These are phyloP conservation scores for Anagrus nilaparvatae DNA, from an alignment of 1,140 invertebrate species.

Conservation along the genomic window DNA sequence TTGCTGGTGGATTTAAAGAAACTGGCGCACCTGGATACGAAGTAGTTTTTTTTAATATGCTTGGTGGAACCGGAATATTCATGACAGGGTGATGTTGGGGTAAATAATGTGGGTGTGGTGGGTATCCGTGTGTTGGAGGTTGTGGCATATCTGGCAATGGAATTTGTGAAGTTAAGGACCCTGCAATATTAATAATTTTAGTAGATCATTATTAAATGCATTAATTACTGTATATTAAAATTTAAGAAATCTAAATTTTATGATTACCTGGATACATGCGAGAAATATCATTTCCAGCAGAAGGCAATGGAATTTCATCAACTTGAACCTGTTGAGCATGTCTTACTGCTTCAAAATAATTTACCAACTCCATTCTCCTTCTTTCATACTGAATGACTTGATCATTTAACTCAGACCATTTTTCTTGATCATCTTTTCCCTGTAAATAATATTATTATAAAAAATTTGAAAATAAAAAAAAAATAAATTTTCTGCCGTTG, in stretches of 20 bases:
- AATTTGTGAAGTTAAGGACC: constrained; percentile 61
- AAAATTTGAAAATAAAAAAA: neutral
- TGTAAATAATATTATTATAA: constrained; percentile 30
- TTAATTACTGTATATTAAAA: constrained; percentile 4
- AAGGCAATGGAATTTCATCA: constrained; percentile 92
- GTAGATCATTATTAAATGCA: constrained; percentile 2
- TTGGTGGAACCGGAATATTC: constrained; percentile 43
- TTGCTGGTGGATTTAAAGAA: constrained; percentile 31
- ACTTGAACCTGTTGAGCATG: constrained; percentile 91
- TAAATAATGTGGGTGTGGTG: constrained; percentile 38
- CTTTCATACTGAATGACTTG: constrained; percentile 91
- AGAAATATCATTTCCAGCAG: constrained; percentile 36
- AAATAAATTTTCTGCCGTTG: neutral
- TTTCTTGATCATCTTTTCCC: constrained; percentile 94
- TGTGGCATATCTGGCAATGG: constrained; percentile 64
- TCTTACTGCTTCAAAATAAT: constrained; percentile 89
- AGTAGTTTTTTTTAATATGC: constrained; percentile 68
- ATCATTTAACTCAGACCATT: constrained; percentile 82
- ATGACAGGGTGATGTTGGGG: constrained; percentile 37
- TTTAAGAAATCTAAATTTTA: constrained; percentile 3
- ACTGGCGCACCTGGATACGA: constrained; percentile 40
- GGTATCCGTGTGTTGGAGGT: constrained; percentile 40
- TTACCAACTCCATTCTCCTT: constrained; percentile 70
- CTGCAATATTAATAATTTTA: constrained; percentile 37
- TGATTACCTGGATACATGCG: constrained; percentile 43